A percentile compares a stretch with the other conserved stretches of the same genome.
These are phyloP conservation scores for Taenaris catops DNA, from an alignment of 2,888 invertebrate genomes.

Conservation along the genomic window DNA sequence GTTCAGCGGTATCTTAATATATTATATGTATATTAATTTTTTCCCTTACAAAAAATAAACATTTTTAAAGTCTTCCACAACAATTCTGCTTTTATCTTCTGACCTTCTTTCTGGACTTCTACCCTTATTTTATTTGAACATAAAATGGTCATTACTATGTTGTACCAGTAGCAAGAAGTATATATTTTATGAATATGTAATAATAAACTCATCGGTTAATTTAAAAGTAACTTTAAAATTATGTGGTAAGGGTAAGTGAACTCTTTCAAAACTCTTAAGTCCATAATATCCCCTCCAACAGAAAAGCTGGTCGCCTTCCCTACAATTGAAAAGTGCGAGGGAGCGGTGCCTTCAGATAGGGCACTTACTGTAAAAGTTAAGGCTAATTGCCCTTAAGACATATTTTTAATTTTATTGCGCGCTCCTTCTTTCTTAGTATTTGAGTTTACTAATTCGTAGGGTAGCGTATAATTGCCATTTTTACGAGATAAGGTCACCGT, in stretches of 20 bases:
- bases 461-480: constrained; percentile 73
- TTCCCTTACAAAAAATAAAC: too few species aligned
- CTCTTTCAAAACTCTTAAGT: constrained; percentile 44
- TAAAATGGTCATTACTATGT: too few species aligned
- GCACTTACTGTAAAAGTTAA: constrained; percentile 79
- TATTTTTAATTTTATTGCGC: constrained; percentile 81
- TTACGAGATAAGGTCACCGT: constrained; percentile 75
- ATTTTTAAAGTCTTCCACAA: too few species aligned
- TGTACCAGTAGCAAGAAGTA: too few species aligned
- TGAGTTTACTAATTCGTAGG: constrained; percentile 66
- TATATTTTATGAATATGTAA: too few species aligned
- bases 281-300: constrained; percentile 72
- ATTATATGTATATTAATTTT: too few species aligned
- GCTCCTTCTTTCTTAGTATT: constrained; percentile 72
- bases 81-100: too few species aligned
- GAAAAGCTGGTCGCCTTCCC: constrained; percentile 62
- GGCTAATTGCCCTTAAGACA: constrained; percentile 81
- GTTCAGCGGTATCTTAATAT: too few species aligned
- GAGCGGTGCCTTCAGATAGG: constrained; percentile 61
- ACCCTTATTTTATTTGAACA: too few species aligned
- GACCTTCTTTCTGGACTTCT: too few species aligned
- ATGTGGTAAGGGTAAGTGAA: constrained; percentile 25
- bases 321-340: constrained; percentile 76
- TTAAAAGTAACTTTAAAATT: too few species aligned
- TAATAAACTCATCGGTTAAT: too few species aligned